Conservation (phyloP, 2,113 vertebrate species). For the Haplochromis burtoni region DNA sequence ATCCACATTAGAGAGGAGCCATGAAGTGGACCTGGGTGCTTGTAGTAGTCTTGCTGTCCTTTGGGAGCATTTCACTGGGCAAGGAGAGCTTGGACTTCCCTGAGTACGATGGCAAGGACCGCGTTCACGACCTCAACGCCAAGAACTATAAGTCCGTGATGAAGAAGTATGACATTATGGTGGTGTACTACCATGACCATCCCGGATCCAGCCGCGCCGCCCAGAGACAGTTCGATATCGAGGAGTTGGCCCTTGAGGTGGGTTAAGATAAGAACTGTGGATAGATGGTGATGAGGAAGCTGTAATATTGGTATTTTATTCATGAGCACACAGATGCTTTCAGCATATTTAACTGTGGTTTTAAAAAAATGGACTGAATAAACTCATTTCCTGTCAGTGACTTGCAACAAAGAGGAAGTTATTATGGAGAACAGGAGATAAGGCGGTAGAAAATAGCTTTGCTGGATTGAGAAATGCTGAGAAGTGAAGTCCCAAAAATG, state of each 20-base stretch:
- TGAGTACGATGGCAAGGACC: conserved; percentile 83
- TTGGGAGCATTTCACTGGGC: conserved; percentile 51
- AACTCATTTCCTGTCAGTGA: background rate
- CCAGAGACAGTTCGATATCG: conserved; percentile 83
- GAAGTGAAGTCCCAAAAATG: background rate
- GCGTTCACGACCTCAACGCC: conserved; percentile 77
- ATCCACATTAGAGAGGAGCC: conserved; percentile 32
- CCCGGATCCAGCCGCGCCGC: conserved; percentile 78
- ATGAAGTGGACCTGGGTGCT: conserved; percentile 77
- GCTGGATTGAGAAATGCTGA: conserved; percentile 20
- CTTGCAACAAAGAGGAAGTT: background rate
- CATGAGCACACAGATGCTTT: background rate
- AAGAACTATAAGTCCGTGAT: conserved; percentile 86
- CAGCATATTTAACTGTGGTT: background rate
- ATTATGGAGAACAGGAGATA: background rate
- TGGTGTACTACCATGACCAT: conserved; percentile 84
- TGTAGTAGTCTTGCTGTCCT: conserved; percentile 63
- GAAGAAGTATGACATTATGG: conserved; percentile 86
- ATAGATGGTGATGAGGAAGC: background rate
- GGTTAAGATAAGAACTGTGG: conserved; percentile 15
- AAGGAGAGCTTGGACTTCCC: conserved; percentile 81
- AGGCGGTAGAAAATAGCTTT: conserved; percentile 8
- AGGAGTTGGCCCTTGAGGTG: conserved; percentile 87
- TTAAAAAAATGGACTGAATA: background rate
- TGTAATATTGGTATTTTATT: background rate